Evolutionary conservation across 2,113 vertebrate genomes (phyloP).

Genomic region (Paralichthys olivaceus): DNA sequence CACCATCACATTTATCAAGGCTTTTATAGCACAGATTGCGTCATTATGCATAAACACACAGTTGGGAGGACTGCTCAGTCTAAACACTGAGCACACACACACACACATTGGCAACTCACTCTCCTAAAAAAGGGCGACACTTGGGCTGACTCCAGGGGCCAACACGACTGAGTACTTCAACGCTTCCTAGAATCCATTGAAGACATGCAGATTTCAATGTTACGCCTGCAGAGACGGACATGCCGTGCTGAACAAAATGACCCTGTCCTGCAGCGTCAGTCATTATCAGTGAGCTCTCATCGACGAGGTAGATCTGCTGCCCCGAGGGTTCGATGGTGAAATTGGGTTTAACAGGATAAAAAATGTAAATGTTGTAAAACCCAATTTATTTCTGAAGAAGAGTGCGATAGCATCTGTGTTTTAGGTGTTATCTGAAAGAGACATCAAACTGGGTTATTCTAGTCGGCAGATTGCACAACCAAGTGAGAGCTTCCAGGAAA

Average conservation of each 20-base stretch:
- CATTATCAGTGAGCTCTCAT: constrained; percentile 11
- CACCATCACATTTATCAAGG: constrained; percentile 56
- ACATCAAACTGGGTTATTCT: not conserved
- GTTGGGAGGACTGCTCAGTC: constrained; percentile 54
- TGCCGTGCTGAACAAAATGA: constrained; percentile 52
- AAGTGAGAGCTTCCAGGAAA: not conserved
- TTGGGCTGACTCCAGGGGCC: constrained; percentile 60
- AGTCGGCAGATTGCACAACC: not conserved
- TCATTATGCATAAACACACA: constrained; percentile 69
- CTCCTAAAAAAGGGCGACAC: constrained; percentile 74
- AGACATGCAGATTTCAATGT: constrained; percentile 28
- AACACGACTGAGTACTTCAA: constrained; percentile 40
- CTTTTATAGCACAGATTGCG: constrained; percentile 57
- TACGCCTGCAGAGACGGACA: not conserved
- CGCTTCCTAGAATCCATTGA: constrained; percentile 50
- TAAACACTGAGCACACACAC: constrained; percentile 65
- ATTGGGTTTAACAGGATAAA: constrained; percentile 11
- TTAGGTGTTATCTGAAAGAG: not conserved
- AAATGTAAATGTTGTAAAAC: constrained; percentile 2
- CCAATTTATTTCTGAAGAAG: too few species aligned
- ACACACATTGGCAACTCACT: constrained; percentile 24
- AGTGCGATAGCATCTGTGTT: not conserved
- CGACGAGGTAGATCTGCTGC: not conserved
- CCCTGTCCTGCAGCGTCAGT: not conserved
- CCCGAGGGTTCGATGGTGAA: not conserved